phyloP scores from a whole-genome alignment of 2,113 vertebrate species.

The Anguilla rostrata region DNA sequence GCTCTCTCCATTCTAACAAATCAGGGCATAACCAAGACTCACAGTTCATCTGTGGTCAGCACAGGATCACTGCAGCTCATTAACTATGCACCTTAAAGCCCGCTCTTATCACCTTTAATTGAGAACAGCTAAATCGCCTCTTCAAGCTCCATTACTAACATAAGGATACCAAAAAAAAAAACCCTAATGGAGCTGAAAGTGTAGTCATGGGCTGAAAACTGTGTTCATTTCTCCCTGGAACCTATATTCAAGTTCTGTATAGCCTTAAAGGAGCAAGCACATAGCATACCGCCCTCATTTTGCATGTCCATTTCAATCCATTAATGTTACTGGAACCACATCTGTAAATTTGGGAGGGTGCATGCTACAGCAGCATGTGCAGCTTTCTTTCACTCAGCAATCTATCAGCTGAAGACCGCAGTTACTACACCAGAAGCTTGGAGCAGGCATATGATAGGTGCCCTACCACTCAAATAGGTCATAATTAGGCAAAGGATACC shows the following conservation, averaged over 20 bases:
- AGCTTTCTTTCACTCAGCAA: neutral
- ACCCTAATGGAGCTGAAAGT: constrained; percentile 44
- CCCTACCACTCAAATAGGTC: too few species aligned
- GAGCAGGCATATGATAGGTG: too few species aligned
- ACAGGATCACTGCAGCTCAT: constrained; percentile 33
- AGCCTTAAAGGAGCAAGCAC: constrained; percentile 11
- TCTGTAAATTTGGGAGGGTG: neutral
- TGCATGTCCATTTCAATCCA: too few species aligned
- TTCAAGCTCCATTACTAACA: constrained; percentile 42
- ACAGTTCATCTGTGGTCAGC: constrained; percentile 22
- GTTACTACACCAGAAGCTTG: too few species aligned
- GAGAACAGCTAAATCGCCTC: constrained; percentile 41
- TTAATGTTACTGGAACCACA: too few species aligned
- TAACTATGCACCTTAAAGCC: constrained; percentile 36
- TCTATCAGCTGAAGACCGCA: too few species aligned
- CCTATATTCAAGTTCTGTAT: constrained; percentile 15
- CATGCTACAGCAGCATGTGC: neutral
- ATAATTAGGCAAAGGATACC: too few species aligned
- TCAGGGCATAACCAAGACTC: neutral
- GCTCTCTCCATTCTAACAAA: neutral
- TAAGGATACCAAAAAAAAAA: constrained; percentile 21
- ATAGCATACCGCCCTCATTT: constrained; percentile 19
- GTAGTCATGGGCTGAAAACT: constrained; percentile 7
- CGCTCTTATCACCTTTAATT: constrained; percentile 43
- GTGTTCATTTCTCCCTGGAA: constrained; percentile 34